Evolutionary conservation across 1,140 invertebrate genomes (phyloP), one percentile per base, ranked within the genome.

Genomic region (Scaptomyza pallida): DNA sequence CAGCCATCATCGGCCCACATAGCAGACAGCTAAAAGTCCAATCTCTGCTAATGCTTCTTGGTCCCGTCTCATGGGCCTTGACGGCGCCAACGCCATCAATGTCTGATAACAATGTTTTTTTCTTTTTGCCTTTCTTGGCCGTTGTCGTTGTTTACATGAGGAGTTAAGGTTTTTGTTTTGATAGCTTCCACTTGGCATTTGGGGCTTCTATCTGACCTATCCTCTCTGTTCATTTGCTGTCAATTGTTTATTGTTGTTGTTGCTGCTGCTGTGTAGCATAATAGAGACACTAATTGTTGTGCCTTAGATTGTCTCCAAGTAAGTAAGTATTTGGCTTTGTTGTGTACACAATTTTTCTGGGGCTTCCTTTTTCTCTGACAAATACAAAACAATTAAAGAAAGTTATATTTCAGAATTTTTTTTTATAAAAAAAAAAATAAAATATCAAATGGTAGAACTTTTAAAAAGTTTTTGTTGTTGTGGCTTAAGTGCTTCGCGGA

Each of bases 271-370:
- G 65, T 45, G 56, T 17, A 47, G 61, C 65, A 79, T 79, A 79
- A 79, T 79, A 79, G 59, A 79, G 76, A 57, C 71, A 75, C 71
- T 79, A 79, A 79, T 79, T 79, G 76, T 79, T 75, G 59, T 75
- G 56, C 59, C 48, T 54, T 54, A 40, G 45, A 23, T 23, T 56
- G 43, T 54, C 35, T 21, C 8, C 17, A 30, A 61, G 56, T 17
- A 55, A 69, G 57, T 47, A 62, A 26, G 5, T 3, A 26, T 69
- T 69, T 47, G 8, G 30, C 16, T 50, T 48, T 62, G 41, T 35
- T 70, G 40, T n/a, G 9, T 8, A 26, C 33, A 33, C 51, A 45
- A 5, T 35, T 26, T 51, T n/a, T n/a, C n/a, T 50, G 6, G n/a
- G 41, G 35, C 47, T n/a, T 30, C 15, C 33, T 48, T 63, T 21